phyloP scores from a whole-genome alignment of 2,797 vertebrate species.

The Heteromormyrus szaboi region DNA sequence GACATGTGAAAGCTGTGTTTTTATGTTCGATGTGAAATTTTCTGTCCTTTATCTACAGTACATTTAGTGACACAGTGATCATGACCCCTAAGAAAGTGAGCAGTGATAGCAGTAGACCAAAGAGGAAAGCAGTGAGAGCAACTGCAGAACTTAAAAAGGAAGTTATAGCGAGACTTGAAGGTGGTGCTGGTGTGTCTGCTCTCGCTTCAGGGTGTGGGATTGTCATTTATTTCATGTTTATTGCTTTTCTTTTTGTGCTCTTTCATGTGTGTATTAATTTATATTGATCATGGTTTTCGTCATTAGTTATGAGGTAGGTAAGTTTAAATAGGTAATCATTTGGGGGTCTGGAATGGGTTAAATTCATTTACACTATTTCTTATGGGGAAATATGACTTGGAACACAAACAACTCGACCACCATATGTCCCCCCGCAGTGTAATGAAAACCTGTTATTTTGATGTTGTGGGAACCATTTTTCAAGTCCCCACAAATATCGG shows the following conservation, averaged over 20 bases:
- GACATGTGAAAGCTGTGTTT: neutral
- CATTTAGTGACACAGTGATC: neutral
- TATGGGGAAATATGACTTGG: neutral
- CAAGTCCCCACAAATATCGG: neutral
- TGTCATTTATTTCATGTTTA: neutral
- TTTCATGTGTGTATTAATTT: neutral
- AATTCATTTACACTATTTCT: neutral
- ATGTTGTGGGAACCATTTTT: neutral
- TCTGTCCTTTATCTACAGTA: neutral
- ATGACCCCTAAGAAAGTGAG: neutral
- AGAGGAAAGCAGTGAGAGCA: neutral
- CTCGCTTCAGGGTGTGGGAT: neutral
- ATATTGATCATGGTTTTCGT: neutral
- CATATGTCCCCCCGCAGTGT: neutral
- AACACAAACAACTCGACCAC: neutral
- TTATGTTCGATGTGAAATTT: neutral
- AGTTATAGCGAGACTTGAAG: neutral
- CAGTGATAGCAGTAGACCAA: neutral
- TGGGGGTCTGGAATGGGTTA: neutral
- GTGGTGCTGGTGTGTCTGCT: neutral
- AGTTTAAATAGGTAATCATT: neutral
- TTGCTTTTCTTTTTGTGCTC: neutral
- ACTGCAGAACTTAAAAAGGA: neutral
- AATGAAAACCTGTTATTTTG: neutral
- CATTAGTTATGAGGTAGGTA: neutral